Percentiles rank a stretch among this genome's conserved stretches.
Conservation (phyloP, 2,888 invertebrate species). For the Macrosiphum euphorbiae region DNA sequence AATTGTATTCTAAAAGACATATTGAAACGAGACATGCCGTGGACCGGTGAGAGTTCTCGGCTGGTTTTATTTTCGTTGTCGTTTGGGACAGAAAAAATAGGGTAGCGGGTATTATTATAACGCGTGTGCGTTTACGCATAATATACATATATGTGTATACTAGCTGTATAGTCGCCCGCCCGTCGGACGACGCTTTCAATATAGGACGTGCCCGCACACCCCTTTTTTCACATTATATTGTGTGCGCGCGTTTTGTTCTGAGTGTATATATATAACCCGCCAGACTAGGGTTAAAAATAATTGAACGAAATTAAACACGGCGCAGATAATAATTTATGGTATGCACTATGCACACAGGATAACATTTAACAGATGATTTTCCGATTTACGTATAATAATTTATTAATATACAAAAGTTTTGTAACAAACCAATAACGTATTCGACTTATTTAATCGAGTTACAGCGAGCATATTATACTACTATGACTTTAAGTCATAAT, state of each 20-base stretch:
- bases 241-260: slow-evolving; percentile 11
- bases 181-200: background rate
- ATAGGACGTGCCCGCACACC: slow-evolving; percentile 13
- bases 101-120: slow-evolving; percentile 44
- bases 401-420: background rate
- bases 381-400: background rate
- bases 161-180: background rate
- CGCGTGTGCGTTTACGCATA: background rate
- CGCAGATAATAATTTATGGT: background rate
- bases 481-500: background rate
- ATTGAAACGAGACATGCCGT: slow-evolving; percentile 6
- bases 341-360: background rate
- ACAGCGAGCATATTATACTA: background rate
- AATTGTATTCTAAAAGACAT: background rate
- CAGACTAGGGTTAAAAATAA: slow-evolving; percentile 51
- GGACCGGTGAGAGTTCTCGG: background rate
- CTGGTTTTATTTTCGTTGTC: slow-evolving; percentile 39
- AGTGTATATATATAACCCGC: background rate
- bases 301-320: slow-evolving; percentile 24
- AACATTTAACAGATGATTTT: slow-evolving; percentile 42
- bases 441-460: background rate
- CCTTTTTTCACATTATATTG: background rate
- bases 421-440: background rate
- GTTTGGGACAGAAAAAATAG: slow-evolving; percentile 34
- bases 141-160: background rate